Evolutionary conservation across 2,888 invertebrate genomes (phyloP), one percentile per base, ranked within the genome.

Genomic region (Phengaris alcon): DNA sequence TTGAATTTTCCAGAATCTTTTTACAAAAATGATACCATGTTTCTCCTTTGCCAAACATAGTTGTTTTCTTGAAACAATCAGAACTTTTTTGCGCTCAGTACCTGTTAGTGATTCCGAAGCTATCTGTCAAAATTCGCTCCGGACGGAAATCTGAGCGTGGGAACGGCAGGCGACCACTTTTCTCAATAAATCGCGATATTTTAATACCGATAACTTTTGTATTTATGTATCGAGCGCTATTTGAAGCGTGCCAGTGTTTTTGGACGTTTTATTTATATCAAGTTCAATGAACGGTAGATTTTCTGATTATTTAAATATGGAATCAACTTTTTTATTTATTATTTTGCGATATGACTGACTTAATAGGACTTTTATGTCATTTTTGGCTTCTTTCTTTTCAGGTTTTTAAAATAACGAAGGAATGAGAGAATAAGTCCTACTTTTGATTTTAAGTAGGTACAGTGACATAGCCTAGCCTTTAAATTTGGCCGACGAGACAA

Each of bases 81-180:
- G 1, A 75, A 51, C 35, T 68, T 81, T 82, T 85, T 76, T 90
- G 84, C 88, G 84, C 80, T 81, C 91, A 77, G 83, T 92, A 92
- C 90, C 84, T 83, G 87, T 86, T 86, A 85, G 86, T 85, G 82
- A 88, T 89, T 88, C 90, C 84, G 83, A 86, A 87, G 89, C 86
- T 89, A 90, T 91, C 93, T 90, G 93, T 92, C 93, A 91, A 93
- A 93, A 93, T 93, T 93, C 92, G 92, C 91, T 83, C 82, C 92
- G 93, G 88, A 90, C 91, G 91, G 92, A 91, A 90, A 86, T 86
- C 84, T 79, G 81, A 84, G 82, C 93, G 93, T 93, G 93, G 91
- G 93, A 93, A 93, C 88, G 86, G 80, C 81, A 82, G 82, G 79
- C 87, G 87, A 84, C 85, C 84, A 83, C 84, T 87, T 89, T 93